Percentiles rank a stretch among this genome's conserved stretches.
These are phyloP conservation scores for Epinotia nisella DNA, from an alignment of 2,888 invertebrate genomes.

Conservation along the genomic window DNA sequence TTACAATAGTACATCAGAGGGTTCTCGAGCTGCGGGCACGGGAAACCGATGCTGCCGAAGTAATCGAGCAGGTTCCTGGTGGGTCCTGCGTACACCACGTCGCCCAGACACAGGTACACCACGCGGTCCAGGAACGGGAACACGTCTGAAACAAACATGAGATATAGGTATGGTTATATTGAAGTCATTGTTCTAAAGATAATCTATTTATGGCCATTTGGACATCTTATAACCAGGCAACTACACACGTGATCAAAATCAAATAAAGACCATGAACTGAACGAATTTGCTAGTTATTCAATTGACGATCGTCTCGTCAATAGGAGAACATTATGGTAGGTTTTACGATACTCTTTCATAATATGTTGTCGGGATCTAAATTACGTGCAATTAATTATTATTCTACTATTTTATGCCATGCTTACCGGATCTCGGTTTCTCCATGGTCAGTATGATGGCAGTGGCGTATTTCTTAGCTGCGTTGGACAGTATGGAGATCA, in stretches of 20 bases:
- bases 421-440: slow-evolving; percentile 91
- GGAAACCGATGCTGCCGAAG: slow-evolving; percentile 97
- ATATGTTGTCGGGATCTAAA: too few relatives aligned
- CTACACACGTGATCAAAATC: too few relatives aligned
- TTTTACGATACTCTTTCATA: not conserved
- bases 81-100: slow-evolving; percentile 96
- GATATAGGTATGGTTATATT: slow-evolving; percentile 6
- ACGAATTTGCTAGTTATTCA: too few relatives aligned
- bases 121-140: slow-evolving; percentile 97
- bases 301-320: too few relatives aligned
- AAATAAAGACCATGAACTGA: too few relatives aligned
- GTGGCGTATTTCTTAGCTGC: slow-evolving; percentile 95
- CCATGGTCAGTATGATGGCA: slow-evolving; percentile 95
- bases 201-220: too few relatives aligned
- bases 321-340: too few relatives aligned
- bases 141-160: slow-evolving; percentile 87
- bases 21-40: slow-evolving; percentile 98
- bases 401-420: too few relatives aligned
- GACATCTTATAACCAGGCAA: too few relatives aligned
- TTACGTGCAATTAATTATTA: too few relatives aligned
- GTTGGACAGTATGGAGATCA: slow-evolving; percentile 96
- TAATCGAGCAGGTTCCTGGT: slow-evolving; percentile 97
- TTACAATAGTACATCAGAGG: slow-evolving; percentile 98
- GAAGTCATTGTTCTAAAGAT: too few relatives aligned
- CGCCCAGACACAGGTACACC: slow-evolving; percentile 94